These are phyloP conservation scores for Dendronephthya gigantea DNA, from an alignment of 64 coral and sea anemone genomes.

Conservation along the genomic window DNA sequence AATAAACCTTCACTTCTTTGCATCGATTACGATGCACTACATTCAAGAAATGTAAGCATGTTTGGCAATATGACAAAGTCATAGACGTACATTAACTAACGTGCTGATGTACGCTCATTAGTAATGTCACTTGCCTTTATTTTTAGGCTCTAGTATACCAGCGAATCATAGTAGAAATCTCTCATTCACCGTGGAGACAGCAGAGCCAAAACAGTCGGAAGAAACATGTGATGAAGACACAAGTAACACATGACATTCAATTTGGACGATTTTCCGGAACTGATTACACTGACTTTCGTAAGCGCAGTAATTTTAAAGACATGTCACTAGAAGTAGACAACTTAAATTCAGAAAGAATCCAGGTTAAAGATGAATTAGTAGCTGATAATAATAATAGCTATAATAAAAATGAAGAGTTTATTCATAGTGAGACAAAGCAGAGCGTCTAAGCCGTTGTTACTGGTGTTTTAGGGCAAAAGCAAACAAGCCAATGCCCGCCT, in stretches of 20 bases:
- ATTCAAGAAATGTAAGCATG: too few species aligned
- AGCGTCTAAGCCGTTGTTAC: not conserved
- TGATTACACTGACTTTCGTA: not conserved
- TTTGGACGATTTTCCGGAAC: not conserved
- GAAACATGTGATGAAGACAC: not conserved
- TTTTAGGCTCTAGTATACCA: not conserved
- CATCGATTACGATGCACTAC: too few species aligned
- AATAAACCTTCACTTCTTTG: not conserved
- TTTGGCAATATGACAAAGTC: not conserved
- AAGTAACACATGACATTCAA: too few species aligned
- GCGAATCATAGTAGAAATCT: not conserved
- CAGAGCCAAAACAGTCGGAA: not conserved
- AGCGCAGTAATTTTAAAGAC: not conserved
- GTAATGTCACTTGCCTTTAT: too few species aligned
- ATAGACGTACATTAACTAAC: too few species aligned
- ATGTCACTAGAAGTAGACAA: not conserved
- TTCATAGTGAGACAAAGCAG: too few species aligned
- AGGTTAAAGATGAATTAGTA: not conserved
- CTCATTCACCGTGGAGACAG: not conserved
- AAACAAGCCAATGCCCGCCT: not conserved
- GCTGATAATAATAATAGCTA: not conserved
- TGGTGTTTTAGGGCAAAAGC: not conserved
- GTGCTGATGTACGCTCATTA: too few species aligned
- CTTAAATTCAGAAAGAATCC: not conserved
- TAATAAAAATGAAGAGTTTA: not conserved